Percentiles rank a stretch among this genome's conserved stretches.
phyloP scores from a whole-genome alignment of 2,113 vertebrate genomes.

The Xenopus laevis region DNA sequence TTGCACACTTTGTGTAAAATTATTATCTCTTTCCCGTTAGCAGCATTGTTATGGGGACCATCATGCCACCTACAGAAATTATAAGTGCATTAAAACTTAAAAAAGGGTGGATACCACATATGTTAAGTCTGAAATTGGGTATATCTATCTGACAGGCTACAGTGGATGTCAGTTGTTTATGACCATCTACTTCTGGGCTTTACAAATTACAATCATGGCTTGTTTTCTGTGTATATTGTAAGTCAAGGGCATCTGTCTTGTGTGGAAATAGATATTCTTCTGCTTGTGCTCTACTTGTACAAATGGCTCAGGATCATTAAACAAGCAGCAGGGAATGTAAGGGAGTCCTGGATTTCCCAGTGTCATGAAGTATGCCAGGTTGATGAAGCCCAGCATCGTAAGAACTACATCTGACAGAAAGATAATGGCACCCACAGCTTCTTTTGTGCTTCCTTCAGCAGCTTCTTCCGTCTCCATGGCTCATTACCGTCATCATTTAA shows the following conservation, averaged over 20 bases:
- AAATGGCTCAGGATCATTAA: conserved; percentile 12
- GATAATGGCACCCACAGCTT: conserved; percentile 24
- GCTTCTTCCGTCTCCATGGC: conserved; percentile 19
- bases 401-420: conserved; percentile 23
- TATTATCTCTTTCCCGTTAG: too few species aligned
- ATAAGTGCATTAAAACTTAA: too few species aligned
- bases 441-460: conserved; percentile 31
- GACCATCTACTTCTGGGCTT: too few species aligned
- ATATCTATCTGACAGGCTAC: too few species aligned
- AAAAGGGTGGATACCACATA: too few species aligned
- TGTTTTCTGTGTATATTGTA: too few species aligned
- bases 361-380: conserved; percentile 1
- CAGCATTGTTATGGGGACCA: too few species aligned
- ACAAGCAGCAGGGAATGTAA: conserved; percentile 8
- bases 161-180: too few species aligned
- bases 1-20: too few species aligned
- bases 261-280: not conserved
- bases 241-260: not conserved
- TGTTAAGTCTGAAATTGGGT: too few species aligned
- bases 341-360: conserved; percentile 2
- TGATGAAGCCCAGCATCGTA: conserved; percentile 20
- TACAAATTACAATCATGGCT: too few species aligned
- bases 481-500: conserved; percentile 36
- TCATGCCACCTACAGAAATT: too few species aligned
- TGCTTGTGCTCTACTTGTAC: not conserved